A percentile compares a stretch with the other conserved stretches of the same genome.
Conservation (phyloP, 2,113 vertebrate species). For the Crotalus tigris region DNA sequence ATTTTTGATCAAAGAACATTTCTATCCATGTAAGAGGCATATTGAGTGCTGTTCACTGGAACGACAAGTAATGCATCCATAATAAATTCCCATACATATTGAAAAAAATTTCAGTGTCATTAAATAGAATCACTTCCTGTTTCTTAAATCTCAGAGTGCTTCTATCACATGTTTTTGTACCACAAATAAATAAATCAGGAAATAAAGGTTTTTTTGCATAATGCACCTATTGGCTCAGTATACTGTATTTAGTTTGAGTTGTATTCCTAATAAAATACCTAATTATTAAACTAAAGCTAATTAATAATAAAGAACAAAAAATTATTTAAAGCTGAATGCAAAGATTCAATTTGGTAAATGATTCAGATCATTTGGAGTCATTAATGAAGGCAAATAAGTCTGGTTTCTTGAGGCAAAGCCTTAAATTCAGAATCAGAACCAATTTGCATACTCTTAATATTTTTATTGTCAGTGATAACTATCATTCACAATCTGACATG, state of each 20-base stretch:
- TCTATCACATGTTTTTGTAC: background rate
- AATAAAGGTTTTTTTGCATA: background rate
- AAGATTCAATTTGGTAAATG: background rate
- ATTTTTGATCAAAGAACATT: background rate
- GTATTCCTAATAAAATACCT: conserved; percentile 4
- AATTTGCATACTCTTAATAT: background rate
- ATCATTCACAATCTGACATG: conserved; percentile 37
- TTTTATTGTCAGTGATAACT: conserved; percentile 10
- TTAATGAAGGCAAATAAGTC: background rate
- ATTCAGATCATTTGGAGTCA: background rate
- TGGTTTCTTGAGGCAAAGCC: background rate
- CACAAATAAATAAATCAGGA: background rate
- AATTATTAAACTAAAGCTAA: conserved; percentile 11
- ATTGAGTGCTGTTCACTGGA: background rate
- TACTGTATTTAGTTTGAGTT: background rate
- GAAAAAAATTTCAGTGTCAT: background rate
- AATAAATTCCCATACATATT: background rate
- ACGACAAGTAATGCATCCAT: background rate
- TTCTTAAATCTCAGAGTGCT: background rate
- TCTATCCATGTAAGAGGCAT: background rate
- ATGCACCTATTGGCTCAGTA: background rate
- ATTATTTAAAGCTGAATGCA: background rate
- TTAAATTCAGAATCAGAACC: background rate
- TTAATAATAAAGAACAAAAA: conserved; percentile 21
- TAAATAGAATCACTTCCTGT: background rate